Base-by-base conservation (phyloP, 2,888 invertebrate species). In the Trachelus troglodyta region DNA sequence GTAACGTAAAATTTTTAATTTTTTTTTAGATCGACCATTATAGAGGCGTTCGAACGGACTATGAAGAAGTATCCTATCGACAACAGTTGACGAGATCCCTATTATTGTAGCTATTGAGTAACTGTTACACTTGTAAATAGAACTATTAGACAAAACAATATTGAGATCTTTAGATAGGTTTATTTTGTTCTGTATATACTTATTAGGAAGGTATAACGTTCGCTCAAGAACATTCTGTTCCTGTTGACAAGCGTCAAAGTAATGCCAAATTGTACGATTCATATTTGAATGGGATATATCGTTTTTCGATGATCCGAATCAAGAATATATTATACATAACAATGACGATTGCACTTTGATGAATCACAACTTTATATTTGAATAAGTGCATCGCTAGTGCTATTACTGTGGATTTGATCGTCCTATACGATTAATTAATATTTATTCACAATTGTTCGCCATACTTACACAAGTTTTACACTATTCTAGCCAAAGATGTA, bases 11-110 rank as follows among this genome's bases (percentile, higher is more conserved):
- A 3, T 31, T 33, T 31, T 11, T 2, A 2, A n/a, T 30, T 81
- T 84, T 81, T 83, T 93, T 93, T 35, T 91, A 96, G 96, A 86
- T 93, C 95, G 34, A 95, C 95, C 83, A 96, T 97, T 84, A 93
- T 93, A 80, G 96, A 96, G 92, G 95, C 95, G 9, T 97, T 97
- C 89, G 94, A 95, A 84, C 93, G 94, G 86, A 95, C 95, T 40
- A 95, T 95, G 88, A 94, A 84, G 77, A 91, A 91, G 79, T 91
- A 91, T 81, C 87, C 90, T 4, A 79, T 84, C 33, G 82, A 84
- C 40, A 79, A 83, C 33, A 86, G 87, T 74, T 79, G 79, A 79
- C 79, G 56, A 37, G 23, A 31, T 12, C 23, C n/a, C 12, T 31
- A 71, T 6, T 15, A 9, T 56, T 56, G 9, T 23, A 56, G 9